These are phyloP conservation scores for Antheraea assamensis DNA, from an alignment of 2,888 invertebrate genomes.

Conservation along the genomic window DNA sequence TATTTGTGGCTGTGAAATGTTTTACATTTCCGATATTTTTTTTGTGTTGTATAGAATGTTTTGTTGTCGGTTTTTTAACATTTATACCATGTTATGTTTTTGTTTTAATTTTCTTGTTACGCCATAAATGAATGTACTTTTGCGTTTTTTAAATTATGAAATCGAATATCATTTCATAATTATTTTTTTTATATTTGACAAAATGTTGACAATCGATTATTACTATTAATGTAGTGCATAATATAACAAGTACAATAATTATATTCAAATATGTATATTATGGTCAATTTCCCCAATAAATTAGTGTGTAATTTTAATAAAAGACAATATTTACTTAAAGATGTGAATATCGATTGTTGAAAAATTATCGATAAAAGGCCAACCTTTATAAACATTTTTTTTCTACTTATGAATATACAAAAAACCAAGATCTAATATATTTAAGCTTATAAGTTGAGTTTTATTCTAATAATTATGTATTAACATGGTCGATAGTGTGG, in stretches of 20 bases:
- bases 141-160: background rate
- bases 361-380: background rate
- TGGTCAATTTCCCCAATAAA: background rate
- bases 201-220: background rate
- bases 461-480: background rate
- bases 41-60: constrained; percentile 20
- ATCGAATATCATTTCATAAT: background rate
- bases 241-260: background rate
- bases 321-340: constrained; percentile 6
- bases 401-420: background rate
- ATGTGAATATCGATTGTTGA: background rate
- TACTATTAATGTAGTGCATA: background rate
- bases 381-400: background rate
- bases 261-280: background rate
- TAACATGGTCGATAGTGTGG: background rate
- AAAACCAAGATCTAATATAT: background rate
- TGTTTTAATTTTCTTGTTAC: background rate
- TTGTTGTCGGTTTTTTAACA: constrained; percentile 22
- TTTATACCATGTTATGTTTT: background rate
- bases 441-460: background rate
- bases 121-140: background rate
- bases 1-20: constrained; percentile 47
- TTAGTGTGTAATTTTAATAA: background rate
- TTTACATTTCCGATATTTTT: constrained; percentile 38
- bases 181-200: background rate